Percentiles rank a stretch among this genome's conserved stretches.
These are phyloP conservation scores for Trichosurus vulpecula DNA, from an alignment of 2,797 vertebrate species.

Conservation along the genomic window DNA sequence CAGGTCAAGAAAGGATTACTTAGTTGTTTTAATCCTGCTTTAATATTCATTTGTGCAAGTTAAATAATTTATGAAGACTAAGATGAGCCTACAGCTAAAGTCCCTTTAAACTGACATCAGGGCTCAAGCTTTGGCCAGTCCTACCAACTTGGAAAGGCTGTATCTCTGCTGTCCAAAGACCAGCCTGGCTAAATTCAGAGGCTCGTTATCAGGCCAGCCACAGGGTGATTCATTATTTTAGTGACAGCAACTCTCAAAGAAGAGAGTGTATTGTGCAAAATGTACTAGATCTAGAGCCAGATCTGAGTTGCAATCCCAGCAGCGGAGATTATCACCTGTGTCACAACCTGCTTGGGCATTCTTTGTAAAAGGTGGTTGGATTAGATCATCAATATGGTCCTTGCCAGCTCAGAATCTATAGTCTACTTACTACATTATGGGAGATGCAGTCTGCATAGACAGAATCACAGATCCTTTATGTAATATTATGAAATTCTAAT, in stretches of 20 bases:
- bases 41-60: neutral
- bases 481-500: no score
- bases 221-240: neutral
- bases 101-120: neutral
- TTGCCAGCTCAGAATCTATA: neutral
- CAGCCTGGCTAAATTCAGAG: neutral
- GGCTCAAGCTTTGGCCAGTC: neutral
- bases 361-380: neutral
- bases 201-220: neutral
- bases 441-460: neutral
- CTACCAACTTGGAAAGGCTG: neutral
- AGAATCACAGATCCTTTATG: no score
- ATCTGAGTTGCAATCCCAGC: neutral
- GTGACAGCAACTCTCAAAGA: neutral
- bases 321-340: neutral
- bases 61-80: neutral
- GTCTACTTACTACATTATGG: neutral
- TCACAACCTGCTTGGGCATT: neutral
- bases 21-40: neutral
- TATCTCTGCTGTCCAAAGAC: neutral
- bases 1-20: neutral
- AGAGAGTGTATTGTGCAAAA: neutral
- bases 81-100: neutral
- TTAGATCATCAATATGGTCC: neutral
- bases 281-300: neutral